A percentile compares a stretch with the other conserved stretches of the same genome.
Evolutionary conservation across 1,140 invertebrate species (phyloP).

Genomic region (Bombus sylvicola): DNA sequence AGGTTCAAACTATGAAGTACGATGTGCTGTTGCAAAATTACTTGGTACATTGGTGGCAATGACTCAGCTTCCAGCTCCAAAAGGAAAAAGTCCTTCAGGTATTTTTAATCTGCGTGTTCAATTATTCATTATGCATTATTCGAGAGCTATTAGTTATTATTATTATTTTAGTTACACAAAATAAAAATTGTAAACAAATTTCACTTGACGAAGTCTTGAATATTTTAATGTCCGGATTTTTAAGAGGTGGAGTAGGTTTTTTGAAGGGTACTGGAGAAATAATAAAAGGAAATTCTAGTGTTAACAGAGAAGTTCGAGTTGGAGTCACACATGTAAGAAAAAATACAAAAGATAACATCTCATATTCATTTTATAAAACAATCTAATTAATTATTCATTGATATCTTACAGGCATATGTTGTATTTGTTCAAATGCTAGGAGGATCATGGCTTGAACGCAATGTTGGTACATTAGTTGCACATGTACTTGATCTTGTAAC

Average conservation of each 20-base stretch:
- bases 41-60: constrained; percentile 93
- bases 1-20: constrained; percentile 96
- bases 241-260: constrained; percentile 96
- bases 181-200: constrained; percentile 84
- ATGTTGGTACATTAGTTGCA: constrained; percentile 91
- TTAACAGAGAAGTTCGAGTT: constrained; percentile 97
- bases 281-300: constrained; percentile 95
- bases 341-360: constrained; percentile 34
- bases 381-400: constrained; percentile 28
- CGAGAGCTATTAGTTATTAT: constrained; percentile 27
- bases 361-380: constrained; percentile 32
- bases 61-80: constrained; percentile 86
- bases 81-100: constrained; percentile 79
- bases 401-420: constrained; percentile 92
- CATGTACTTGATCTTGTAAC: constrained; percentile 97
- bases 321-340: constrained; percentile 94
- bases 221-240: constrained; percentile 96
- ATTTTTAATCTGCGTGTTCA: constrained; percentile 59
- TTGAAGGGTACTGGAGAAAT: constrained; percentile 97
- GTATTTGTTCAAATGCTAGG: constrained; percentile 97
- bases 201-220: constrained; percentile 96
- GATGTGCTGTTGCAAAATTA: constrained; percentile 95
- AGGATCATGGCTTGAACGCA: constrained; percentile 96
- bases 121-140: constrained; percentile 1
- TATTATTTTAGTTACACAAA: constrained; percentile 82